Conservation (phyloP, 2,888 invertebrate species). For the Dryobota labecula region DNA sequence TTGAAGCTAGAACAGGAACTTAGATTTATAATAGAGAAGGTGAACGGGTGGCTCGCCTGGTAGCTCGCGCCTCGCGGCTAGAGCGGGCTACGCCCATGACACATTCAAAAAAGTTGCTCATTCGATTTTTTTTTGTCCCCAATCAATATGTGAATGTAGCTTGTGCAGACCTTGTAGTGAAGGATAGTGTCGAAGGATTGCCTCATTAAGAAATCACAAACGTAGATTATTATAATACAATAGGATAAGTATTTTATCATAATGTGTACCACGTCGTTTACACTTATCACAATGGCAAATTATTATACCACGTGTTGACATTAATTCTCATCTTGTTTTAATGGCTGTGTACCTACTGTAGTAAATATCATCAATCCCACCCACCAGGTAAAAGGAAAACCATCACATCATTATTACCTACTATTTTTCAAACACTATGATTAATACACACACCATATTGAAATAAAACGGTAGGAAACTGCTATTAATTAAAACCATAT, state of each 20-base stretch:
- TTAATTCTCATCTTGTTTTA: constrained; percentile 36
- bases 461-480: not conserved
- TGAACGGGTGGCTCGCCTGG: constrained; percentile 36
- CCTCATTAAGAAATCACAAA: constrained; percentile 50
- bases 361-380: not conserved
- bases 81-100: constrained; percentile 32
- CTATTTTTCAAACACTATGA: not conserved
- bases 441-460: not conserved
- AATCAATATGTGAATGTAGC: constrained; percentile 36
- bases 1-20: constrained; percentile 53
- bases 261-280: constrained; percentile 28
- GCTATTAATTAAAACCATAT: not conserved
- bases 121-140: constrained; percentile 31
- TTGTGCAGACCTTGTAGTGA: constrained; percentile 32
- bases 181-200: constrained; percentile 45
- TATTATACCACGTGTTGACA: constrained; percentile 49
- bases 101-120: constrained; percentile 21
- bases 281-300: constrained; percentile 38
- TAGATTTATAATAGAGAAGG: constrained; percentile 36
- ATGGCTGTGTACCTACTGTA: constrained; percentile 2
- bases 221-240: constrained; percentile 54
- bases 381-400: constrained; percentile 11
- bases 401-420: not conserved
- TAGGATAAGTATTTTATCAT: constrained; percentile 38
- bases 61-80: constrained; percentile 17